Conservation (phyloP, 2,888 invertebrate genomes). For the Sacculina carcini region DNA sequence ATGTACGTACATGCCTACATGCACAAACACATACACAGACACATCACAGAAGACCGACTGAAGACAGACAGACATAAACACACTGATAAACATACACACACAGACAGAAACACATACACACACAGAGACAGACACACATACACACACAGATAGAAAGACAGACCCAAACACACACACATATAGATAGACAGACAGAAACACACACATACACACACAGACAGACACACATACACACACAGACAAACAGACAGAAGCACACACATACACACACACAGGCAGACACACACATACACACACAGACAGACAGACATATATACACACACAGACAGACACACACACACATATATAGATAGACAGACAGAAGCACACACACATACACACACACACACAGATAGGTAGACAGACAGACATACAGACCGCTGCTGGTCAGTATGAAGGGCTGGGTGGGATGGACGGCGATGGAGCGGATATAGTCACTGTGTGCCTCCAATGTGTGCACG, state of each 20-base stretch:
- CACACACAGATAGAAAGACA: no score
- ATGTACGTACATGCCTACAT: background rate
- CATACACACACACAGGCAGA: no score
- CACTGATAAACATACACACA: background rate
- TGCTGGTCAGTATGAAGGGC: slow-evolving; percentile 82
- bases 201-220: slow-evolving; percentile 16
- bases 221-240: background rate
- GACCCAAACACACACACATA: no score
- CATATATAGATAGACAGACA: background rate
- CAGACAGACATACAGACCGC: slow-evolving; percentile 38
- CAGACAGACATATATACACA: no score
- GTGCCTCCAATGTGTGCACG: slow-evolving; percentile 87
- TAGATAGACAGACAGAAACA: background rate
- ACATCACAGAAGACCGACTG: background rate
- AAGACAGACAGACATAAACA: no score
- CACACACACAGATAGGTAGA: no score
- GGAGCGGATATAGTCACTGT: slow-evolving; percentile 88
- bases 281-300: background rate
- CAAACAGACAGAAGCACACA: no score
- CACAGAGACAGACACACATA: background rate
- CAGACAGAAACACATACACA: slow-evolving; percentile 15
- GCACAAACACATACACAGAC: no score
- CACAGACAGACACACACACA: slow-evolving; percentile 15
- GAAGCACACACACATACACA: no score
- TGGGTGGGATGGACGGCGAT: slow-evolving; percentile 94